Evolutionary conservation across 2,888 invertebrate genomes (phyloP).

Genomic region (Drosophila stalkeri): DNA sequence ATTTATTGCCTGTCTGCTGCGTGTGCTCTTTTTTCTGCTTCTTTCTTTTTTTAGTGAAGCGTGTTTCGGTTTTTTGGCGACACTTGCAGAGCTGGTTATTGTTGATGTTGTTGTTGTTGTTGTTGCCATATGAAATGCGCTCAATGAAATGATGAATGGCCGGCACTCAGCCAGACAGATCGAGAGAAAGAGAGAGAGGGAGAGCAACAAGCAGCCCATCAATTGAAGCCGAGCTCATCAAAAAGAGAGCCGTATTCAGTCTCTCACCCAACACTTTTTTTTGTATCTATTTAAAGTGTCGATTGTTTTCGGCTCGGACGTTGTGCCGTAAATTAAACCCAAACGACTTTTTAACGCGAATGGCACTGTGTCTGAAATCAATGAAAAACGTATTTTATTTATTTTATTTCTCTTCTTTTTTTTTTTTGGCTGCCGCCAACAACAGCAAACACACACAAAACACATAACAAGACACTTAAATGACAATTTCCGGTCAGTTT

Average conservation of each 20-base stretch:
- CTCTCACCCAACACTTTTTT: conserved; percentile 3
- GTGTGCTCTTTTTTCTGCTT: conserved; percentile 21
- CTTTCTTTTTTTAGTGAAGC: conserved; percentile 19
- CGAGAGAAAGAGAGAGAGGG: not conserved
- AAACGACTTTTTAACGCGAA: conserved; percentile 45
- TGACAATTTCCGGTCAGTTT: conserved; percentile 79
- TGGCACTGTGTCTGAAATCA: conserved; percentile 75
- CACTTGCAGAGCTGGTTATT: conserved; percentile 38
- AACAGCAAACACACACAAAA: conserved; percentile 8
- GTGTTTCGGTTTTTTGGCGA: conserved; percentile 46
- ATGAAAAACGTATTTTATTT: conserved; percentile 52
- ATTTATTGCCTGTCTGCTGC: conserved; percentile 56
- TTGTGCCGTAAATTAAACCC: conserved; percentile 31
- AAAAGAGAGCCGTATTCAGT: conserved; percentile 12
- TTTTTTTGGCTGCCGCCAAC: conserved; percentile 34
- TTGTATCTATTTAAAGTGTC: conserved; percentile 23
- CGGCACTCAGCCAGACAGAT: conserved; percentile 13
- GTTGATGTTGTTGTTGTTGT: conserved; percentile 16
- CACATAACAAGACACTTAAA: conserved; percentile 61
- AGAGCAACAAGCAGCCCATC: conserved; percentile 6
- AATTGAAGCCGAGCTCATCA: conserved; percentile 25
- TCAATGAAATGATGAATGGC: conserved; percentile 54
- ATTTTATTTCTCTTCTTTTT: conserved; percentile 5
- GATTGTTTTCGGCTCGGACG: conserved; percentile 13
- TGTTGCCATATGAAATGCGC: conserved; percentile 50